These are phyloP conservation scores for Eupithecia vulgata DNA, from an alignment of 2,888 invertebrate genomes.

Conservation along the genomic window DNA sequence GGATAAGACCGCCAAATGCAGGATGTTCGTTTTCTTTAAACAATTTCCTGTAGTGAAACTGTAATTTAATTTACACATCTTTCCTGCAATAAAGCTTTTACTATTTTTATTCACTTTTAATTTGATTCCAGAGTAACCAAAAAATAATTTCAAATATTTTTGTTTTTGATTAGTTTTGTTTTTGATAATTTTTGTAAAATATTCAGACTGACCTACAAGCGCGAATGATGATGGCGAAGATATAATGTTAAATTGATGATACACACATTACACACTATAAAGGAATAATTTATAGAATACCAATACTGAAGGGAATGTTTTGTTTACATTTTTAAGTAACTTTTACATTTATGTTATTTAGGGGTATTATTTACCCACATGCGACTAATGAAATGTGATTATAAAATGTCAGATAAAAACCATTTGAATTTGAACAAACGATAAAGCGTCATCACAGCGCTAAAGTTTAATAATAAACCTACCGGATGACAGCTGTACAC, in stretches of 20 bases:
- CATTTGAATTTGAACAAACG: slow-evolving; percentile 23
- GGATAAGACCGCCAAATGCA: too few relatives aligned
- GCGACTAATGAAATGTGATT: background rate
- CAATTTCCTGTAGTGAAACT: too few relatives aligned
- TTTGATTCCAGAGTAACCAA: background rate
- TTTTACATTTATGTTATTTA: slow-evolving; percentile 24
- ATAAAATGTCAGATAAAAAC: slow-evolving; percentile 1
- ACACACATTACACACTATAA: background rate
- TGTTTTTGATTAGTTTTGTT: background rate
- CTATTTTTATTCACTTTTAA: background rate
- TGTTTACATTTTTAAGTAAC: slow-evolving; percentile 48
- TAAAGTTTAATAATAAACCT: slow-evolving; percentile 77
- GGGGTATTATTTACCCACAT: background rate
- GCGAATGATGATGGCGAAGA: background rate
- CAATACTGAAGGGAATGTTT: slow-evolving; percentile 77
- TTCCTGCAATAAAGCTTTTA: too few relatives aligned
- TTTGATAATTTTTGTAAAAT: background rate
- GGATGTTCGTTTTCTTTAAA: too few relatives aligned
- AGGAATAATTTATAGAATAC: slow-evolving; percentile 54
- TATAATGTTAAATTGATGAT: background rate
- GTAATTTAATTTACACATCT: too few relatives aligned
- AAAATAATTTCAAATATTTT: background rate
- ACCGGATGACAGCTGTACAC: slow-evolving; percentile 65
- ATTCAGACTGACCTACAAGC: background rate
- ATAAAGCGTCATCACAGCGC: slow-evolving; percentile 75